These are phyloP conservation scores for Meghimatium bilineatum DNA, from an alignment of 2,888 invertebrate species.

Conservation along the genomic window DNA sequence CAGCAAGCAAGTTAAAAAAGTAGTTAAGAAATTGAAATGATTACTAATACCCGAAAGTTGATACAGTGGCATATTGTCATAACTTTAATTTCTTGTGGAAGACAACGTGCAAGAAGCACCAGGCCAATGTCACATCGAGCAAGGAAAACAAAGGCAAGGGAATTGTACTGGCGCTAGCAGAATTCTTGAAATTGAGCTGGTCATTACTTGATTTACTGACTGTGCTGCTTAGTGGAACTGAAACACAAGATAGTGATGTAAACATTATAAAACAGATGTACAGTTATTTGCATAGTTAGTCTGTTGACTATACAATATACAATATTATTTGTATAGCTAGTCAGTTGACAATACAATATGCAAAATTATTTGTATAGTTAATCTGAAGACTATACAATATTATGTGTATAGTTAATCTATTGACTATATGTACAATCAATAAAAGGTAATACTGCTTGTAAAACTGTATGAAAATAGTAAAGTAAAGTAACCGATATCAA, in stretches of 20 bases:
- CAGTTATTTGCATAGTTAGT: no score
- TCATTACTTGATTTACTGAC: neutral
- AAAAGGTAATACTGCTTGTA: no score
- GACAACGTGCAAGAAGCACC: neutral
- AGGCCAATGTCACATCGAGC: neutral
- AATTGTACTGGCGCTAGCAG: neutral
- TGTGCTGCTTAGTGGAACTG: conserved; percentile 6
- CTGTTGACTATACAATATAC: no score
- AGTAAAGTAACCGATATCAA: no score
- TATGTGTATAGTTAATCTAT: no score
- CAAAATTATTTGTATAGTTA: no score
- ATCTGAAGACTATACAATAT: no score
- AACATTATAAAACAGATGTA: neutral
- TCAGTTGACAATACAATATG: no score
- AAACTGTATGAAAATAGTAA: no score
- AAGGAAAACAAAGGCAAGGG: neutral
- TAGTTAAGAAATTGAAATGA: neutral
- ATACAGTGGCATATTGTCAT: neutral
- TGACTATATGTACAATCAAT: no score
- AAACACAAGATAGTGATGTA: neutral
- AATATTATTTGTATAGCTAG: no score
- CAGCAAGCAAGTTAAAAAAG: no score
- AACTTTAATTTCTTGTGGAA: neutral
- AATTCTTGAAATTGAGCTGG: neutral
- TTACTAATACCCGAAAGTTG: neutral